phyloP scores from a whole-genome alignment of 1,140 invertebrate genomes.

The Sitodiplosis mosellana region DNA sequence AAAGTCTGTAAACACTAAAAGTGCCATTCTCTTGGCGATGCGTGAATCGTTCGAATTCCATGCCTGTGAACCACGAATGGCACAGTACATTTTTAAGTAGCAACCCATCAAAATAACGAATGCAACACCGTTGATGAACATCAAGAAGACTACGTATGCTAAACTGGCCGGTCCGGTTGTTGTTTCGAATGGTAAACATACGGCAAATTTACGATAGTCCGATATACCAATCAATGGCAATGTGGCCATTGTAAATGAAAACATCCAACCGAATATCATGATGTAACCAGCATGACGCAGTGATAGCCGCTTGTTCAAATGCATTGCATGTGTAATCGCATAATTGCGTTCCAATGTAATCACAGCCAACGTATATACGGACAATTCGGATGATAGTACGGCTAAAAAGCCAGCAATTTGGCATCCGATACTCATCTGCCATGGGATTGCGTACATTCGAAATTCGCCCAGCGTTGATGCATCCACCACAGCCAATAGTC shows the following conservation, averaged over 20 bases:
- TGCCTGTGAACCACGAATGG: conserved; percentile 81
- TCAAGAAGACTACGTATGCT: conserved; percentile 83
- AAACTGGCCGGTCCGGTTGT: conserved; percentile 51
- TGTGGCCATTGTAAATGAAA: conserved; percentile 72
- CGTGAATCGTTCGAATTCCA: conserved; percentile 96
- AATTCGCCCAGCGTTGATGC: conserved; percentile 93
- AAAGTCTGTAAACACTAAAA: conserved; percentile 94
- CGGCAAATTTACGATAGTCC: conserved; percentile 89
- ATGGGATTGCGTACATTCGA: conserved; percentile 86
- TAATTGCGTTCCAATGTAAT: conserved; percentile 94
- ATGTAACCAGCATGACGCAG: conserved; percentile 74
- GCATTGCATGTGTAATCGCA: conserved; percentile 95
- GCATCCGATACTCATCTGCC: conserved; percentile 90
- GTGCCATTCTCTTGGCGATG: conserved; percentile 92
- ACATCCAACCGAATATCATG: conserved; percentile 84
- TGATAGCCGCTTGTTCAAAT: conserved; percentile 86
- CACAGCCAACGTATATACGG: conserved; percentile 88
- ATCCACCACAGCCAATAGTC: conserved; percentile 88
- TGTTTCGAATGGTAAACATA: conserved; percentile 89
- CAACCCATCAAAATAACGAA: conserved; percentile 93
- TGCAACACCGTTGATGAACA: conserved; percentile 82
- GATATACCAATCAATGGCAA: conserved; percentile 82
- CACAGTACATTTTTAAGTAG: conserved; percentile 89
- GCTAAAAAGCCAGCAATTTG: conserved; percentile 89
- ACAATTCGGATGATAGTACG: conserved; percentile 86